A percentile compares a stretch with the other conserved stretches of the same genome.
Conservation (phyloP, 2,797 vertebrate genomes). For the Anguilla obscura region DNA sequence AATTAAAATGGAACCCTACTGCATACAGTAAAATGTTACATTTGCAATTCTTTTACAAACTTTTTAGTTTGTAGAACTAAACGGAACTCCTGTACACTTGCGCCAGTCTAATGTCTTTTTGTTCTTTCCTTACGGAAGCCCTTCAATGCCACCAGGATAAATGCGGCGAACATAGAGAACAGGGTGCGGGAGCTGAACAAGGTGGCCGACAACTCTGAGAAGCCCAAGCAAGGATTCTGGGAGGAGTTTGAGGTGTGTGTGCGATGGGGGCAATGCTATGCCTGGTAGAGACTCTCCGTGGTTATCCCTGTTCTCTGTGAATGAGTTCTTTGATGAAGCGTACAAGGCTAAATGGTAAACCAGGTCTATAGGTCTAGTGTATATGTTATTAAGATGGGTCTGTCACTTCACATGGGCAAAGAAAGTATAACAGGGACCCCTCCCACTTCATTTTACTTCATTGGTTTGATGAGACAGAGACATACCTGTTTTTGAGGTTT, state of each 20-base stretch:
- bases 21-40: neutral
- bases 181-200: slow-evolving; percentile 84
- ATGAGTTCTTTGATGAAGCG: neutral
- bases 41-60: neutral
- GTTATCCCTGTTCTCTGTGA: neutral
- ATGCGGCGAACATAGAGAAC: slow-evolving; percentile 83
- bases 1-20: neutral
- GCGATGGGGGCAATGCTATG: neutral
- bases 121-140: slow-evolving; percentile 63
- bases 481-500: neutral
- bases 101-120: neutral
- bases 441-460: neutral
- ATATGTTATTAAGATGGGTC: neutral
- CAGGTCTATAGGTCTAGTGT: neutral
- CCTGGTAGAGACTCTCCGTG: neutral
- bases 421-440: neutral
- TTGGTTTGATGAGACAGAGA: neutral
- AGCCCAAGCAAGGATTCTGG: slow-evolving; percentile 90
- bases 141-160: slow-evolving; percentile 85
- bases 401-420: neutral
- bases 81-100: neutral
- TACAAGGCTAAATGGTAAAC: neutral
- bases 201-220: slow-evolving; percentile 82
- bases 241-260: slow-evolving; percentile 85
- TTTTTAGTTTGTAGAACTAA: neutral